A percentile compares a stretch with the other conserved stretches of the same genome.
Conservation (phyloP, 1,140 invertebrate species). For the Cheumatopsyche charites region DNA sequence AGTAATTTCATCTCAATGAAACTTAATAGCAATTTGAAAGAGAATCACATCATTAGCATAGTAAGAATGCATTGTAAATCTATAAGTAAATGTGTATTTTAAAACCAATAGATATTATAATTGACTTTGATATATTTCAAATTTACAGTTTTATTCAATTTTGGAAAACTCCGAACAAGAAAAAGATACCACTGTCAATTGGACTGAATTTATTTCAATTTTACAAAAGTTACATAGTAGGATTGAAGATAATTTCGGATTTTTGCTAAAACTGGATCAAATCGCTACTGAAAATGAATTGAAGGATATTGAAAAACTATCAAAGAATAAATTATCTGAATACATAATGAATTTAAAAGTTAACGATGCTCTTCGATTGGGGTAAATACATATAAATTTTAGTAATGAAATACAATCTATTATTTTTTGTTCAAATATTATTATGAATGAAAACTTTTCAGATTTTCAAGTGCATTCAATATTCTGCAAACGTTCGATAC, state of each 20-base stretch:
- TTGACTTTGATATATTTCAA: neutral
- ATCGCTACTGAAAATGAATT: slow-evolving; percentile 27
- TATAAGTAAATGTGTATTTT: neutral
- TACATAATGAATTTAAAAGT: slow-evolving; percentile 12
- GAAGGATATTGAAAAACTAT: slow-evolving; percentile 21
- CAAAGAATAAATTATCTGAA: slow-evolving; percentile 18
- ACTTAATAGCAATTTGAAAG: slow-evolving; percentile 46
- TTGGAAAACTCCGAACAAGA: slow-evolving; percentile 14
- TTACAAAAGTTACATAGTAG: slow-evolving; percentile 53
- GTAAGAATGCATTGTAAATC: slow-evolving; percentile 50
- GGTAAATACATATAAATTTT: no score
- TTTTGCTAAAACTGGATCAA: slow-evolving; percentile 2
- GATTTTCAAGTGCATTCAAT: no score
- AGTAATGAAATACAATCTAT: no score
- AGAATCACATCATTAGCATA: slow-evolving; percentile 53
- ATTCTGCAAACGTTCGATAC: slow-evolving; percentile 54
- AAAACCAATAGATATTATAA: neutral
- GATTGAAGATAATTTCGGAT: slow-evolving; percentile 44
- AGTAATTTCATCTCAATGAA: slow-evolving; percentile 53
- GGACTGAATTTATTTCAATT: slow-evolving; percentile 54
- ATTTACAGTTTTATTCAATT: no score
- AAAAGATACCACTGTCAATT: slow-evolving; percentile 50
- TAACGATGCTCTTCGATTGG: slow-evolving; percentile 21
- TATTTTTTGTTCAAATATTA: neutral
- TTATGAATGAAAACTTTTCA: no score